Evolutionary conservation across 2,113 vertebrate genomes (phyloP), one percentile per base, ranked within the genome.

Genomic region (Crypturellus undulatus): DNA sequence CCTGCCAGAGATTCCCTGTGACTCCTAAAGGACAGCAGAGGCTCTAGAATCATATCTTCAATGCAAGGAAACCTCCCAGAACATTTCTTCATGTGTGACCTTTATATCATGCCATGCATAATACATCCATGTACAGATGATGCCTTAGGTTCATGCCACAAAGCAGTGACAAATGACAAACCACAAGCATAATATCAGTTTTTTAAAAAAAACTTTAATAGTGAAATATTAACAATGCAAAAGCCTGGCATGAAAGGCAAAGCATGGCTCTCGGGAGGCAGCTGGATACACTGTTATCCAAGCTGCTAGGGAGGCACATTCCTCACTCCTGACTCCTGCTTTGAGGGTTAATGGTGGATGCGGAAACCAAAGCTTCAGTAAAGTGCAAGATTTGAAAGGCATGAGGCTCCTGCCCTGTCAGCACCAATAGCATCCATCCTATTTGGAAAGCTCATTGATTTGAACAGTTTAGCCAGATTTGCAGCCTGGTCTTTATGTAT

Each of bases 301-400:
- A 15, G 42, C 3, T 18, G 60, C 62, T n/a, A 19, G 3, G 0
- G 3, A 15, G 38, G 26, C 20, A 3, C 4, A 9, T 13, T 47
- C 54, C 58, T 47, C n/a, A 25, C 54, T 59, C 60, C 59, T 1
- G 0, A 6, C 47, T 45, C 49, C 21, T 20, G 22, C 75, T 30
- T 26, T 18, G 13, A 4, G 32, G 13, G n/a, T n/a, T 26, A 19
- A 10, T 32, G 52, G 25, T 28, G 43, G 56, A 34, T 38, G 28
- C 62, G 42, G 47, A 68, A 40, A 17, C 32, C 52, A 32, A 51
- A 42, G 28, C 36, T 47, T 58, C 64, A 63, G 59, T n/a, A 40
- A 62, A 62, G 34, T 4, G 45, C 75, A 72, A 87, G 52, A 32
- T 13, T 71, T 42, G 40, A 21, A 42, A 59, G 65, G 28, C 51